A percentile compares a stretch with the other conserved stretches of the same genome.
Conservation (phyloP, 2,888 invertebrate species). For the Mongoloraphidia duomilia region DNA sequence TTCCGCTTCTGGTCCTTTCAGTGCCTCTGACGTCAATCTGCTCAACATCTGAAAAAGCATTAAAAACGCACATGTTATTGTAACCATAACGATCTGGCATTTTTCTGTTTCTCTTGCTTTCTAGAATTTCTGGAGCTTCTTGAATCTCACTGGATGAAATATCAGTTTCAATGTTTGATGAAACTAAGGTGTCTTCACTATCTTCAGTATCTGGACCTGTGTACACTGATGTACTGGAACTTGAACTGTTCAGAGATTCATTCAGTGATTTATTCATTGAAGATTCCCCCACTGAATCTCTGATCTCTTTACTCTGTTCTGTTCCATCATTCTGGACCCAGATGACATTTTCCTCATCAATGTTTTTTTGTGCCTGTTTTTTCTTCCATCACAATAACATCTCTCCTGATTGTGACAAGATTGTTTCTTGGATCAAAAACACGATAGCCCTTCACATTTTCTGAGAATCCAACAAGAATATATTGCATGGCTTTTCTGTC, state of each 20-base stretch:
- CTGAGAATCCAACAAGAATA: slow-evolving; percentile 18
- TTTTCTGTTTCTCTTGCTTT: background rate
- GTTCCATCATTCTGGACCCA: too few species aligned
- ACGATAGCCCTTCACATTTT: slow-evolving; percentile 17
- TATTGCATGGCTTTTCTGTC: slow-evolving; percentile 16
- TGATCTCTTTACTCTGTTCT: too few species aligned
- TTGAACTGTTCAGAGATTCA: too few species aligned
- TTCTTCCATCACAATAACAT: slow-evolving; percentile 9
- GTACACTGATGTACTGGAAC: too few species aligned
- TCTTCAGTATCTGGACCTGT: too few species aligned
- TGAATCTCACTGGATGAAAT: slow-evolving; percentile 1
- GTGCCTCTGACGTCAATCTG: slow-evolving; percentile 15
- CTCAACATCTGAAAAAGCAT: slow-evolving; percentile 6
- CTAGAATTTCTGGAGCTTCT: background rate
- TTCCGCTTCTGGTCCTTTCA: slow-evolving; percentile 15
- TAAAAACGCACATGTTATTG: slow-evolving; percentile 10
- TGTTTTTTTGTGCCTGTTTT: too few species aligned
- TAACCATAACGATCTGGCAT: background rate
- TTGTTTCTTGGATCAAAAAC: slow-evolving; percentile 13
- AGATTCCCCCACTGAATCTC: too few species aligned
- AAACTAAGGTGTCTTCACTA: background rate
- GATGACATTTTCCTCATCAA: too few species aligned
- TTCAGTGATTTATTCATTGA: too few species aligned
- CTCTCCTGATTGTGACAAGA: slow-evolving; percentile 12
- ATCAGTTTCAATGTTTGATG: background rate